phyloP scores from a whole-genome alignment of 2,888 invertebrate species.

The Leucophenga maculata region DNA sequence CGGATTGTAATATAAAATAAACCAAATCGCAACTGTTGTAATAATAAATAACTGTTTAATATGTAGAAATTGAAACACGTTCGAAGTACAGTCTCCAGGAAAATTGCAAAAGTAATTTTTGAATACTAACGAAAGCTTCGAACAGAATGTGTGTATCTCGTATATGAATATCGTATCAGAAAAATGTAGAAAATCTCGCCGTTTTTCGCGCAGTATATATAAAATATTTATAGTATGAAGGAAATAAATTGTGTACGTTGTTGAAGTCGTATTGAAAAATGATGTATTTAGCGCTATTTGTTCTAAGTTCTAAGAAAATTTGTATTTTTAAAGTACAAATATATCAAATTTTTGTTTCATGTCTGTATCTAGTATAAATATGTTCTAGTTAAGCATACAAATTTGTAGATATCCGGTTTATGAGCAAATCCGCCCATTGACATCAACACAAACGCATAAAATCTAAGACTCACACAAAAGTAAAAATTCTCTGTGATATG shows the following conservation, averaged over 20 bases:
- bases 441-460: neutral
- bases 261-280: constrained; percentile 19
- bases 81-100: constrained; percentile 59
- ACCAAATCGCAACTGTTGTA: neutral
- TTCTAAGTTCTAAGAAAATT: neutral
- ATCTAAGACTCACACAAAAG: neutral
- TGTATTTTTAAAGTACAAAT: neutral
- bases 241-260: constrained; percentile 23
- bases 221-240: constrained; percentile 39
- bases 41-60: constrained; percentile 23
- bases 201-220: constrained; percentile 28
- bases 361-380: constrained; percentile 26
- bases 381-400: constrained; percentile 30
- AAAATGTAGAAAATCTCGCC: constrained; percentile 10
- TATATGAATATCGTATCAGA: constrained; percentile 68
- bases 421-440: constrained; percentile 9
- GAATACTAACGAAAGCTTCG: constrained; percentile 28
- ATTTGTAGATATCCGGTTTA: constrained; percentile 33
- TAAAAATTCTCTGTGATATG: neutral
- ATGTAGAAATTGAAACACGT: constrained; percentile 71
- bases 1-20: constrained; percentile 22
- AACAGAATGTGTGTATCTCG: neutral
- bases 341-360: constrained; percentile 7
- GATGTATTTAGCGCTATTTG: neutral
- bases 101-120: constrained; percentile 34